Conservation (phyloP, 2,888 invertebrate genomes). For the Sicus ferrugineus region DNA sequence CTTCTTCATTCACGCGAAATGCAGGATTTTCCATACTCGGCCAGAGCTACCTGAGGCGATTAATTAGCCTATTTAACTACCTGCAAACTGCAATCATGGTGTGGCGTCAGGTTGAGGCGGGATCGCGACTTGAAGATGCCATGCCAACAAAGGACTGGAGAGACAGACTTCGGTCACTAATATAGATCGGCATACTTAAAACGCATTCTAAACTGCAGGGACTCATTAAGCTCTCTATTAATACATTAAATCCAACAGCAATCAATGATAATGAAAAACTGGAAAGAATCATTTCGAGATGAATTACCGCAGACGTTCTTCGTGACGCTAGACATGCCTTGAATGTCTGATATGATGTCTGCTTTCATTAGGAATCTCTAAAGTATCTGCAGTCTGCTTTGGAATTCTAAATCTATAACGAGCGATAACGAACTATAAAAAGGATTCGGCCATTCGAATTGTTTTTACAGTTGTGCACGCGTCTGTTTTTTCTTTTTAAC, state of each 20-base stretch:
- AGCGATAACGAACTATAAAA: background rate
- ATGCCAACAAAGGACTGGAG: background rate
- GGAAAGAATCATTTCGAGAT: no score
- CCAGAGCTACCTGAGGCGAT: constrained; percentile 1
- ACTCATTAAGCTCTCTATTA: background rate
- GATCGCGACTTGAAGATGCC: background rate
- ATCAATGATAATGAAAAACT: no score
- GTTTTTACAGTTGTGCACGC: constrained; percentile 28
- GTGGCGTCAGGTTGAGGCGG: no score
- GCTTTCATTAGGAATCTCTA: no score
- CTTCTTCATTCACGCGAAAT: constrained; percentile 20
- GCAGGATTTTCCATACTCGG: constrained; percentile 17
- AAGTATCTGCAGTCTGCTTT: no score
- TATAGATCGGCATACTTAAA: background rate
- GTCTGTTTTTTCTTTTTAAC: constrained; percentile 42
- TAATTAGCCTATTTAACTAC: background rate
- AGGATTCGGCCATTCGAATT: background rate
- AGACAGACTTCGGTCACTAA: background rate
- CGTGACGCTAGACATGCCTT: no score
- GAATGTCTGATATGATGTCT: no score
- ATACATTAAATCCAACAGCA: constrained; percentile 2
- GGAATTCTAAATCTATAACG: no score
- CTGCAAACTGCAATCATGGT: background rate
- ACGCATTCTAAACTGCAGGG: constrained; percentile 9
- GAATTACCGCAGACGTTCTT: no score